phyloP scores from a whole-genome alignment of 2,113 vertebrate species.

The Indicator indicator region DNA sequence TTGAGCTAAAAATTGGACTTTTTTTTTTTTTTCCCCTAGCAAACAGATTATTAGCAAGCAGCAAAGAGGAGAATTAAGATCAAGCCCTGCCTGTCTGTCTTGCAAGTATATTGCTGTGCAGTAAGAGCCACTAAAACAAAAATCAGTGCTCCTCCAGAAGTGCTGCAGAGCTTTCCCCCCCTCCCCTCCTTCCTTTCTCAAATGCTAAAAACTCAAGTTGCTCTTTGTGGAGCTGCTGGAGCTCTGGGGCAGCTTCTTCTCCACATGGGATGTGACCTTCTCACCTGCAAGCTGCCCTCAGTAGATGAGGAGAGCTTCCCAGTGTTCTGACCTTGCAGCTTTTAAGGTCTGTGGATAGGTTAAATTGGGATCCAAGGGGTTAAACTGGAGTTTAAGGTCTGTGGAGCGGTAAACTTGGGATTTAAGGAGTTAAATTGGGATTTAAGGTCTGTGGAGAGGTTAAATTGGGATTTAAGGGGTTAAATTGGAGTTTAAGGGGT shows the following conservation, averaged over 20 bases:
- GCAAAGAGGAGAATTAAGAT: conserved; percentile 8
- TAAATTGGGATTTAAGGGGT: too few relatives aligned
- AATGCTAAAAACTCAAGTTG: neutral
- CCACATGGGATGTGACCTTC: neutral
- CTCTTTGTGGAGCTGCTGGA: neutral
- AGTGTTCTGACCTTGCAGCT: neutral
- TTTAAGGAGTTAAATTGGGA: too few relatives aligned
- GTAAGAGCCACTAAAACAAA: conserved; percentile 36
- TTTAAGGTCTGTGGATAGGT: neutral
- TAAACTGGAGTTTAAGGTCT: too few relatives aligned
- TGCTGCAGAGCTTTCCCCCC: neutral
- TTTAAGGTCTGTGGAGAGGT: too few relatives aligned
- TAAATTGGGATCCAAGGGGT: neutral
- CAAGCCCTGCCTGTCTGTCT: neutral
- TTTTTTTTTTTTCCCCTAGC: neutral
- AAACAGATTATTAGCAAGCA: neutral
- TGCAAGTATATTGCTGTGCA: conserved; percentile 6
- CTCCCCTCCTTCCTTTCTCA: neutral
- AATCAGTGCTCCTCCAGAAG: neutral
- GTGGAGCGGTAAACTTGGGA: too few relatives aligned
- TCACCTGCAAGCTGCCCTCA: fast-evolving
- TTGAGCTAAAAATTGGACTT: neutral
- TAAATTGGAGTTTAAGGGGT: too few relatives aligned
- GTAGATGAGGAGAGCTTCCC: neutral
- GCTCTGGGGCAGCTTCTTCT: neutral